Evolutionary conservation across 2,797 vertebrate species (phyloP).

Genomic region (Phylloscopus collybita): DNA sequence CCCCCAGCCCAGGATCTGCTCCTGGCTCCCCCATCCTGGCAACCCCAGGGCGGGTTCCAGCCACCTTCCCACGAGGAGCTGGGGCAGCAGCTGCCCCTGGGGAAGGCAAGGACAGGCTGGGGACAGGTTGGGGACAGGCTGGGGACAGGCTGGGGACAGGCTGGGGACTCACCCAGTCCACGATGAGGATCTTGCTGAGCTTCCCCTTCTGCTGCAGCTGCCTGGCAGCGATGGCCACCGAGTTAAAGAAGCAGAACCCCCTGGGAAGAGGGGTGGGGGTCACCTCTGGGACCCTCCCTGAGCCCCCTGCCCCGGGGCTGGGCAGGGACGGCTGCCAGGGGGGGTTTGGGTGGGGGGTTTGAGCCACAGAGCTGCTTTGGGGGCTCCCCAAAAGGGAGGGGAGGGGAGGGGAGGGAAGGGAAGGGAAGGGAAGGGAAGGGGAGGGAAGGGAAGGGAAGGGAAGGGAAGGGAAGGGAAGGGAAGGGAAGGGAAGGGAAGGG

Average conservation of each 20-base stretch:
- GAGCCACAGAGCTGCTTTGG: accelerated
- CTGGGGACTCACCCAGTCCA: slow-evolving; percentile 89
- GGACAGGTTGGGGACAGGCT: background rate
- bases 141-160: no score
- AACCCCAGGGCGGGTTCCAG: background rate
- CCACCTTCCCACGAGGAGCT: background rate
- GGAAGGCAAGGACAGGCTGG: background rate
- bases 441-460: no score
- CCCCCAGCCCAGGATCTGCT: background rate
- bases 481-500: no score
- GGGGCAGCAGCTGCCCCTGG: accelerated
- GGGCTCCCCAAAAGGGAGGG: background rate
- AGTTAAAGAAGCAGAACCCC: slow-evolving; percentile 98
- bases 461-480: no score
- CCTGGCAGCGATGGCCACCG: slow-evolving; percentile 91
- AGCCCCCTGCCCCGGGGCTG: background rate
- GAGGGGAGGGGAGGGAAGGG: no score
- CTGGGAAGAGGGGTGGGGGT: slow-evolving; percentile 64
- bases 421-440: no score
- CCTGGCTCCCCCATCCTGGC: background rate
- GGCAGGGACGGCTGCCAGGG: background rate
- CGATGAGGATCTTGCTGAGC: slow-evolving; percentile 92
- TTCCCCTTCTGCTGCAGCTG: slow-evolving; percentile 93
- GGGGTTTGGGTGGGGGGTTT: background rate
- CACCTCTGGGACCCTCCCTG: accelerated